These are phyloP conservation scores for Bemisia tabaci DNA, from an alignment of 1,140 invertebrate species.

Conservation along the genomic window DNA sequence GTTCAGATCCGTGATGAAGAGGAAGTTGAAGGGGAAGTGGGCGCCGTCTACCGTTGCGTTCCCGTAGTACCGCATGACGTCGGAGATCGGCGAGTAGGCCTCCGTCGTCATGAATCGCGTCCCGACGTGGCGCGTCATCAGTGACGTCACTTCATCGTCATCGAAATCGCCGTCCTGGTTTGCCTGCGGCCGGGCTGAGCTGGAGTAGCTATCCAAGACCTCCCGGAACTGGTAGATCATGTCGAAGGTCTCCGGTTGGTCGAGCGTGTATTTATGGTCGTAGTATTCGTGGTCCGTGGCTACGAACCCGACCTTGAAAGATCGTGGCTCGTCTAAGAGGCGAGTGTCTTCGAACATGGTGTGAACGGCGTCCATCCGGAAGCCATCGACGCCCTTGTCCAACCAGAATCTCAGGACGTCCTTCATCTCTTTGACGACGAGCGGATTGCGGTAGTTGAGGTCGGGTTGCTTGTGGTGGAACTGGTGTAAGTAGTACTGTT, in stretches of 20 bases:
- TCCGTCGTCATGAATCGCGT: constrained; percentile 34
- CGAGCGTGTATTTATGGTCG: constrained; percentile 44
- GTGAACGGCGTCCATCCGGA: constrained; percentile 46
- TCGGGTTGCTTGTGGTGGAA: too few species aligned
- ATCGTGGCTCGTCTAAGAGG: constrained; percentile 27
- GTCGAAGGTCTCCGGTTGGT: constrained; percentile 42
- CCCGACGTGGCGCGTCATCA: too few species aligned
- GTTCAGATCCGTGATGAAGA: constrained; percentile 38
- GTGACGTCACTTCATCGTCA: too few species aligned
- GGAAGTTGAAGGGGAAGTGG: constrained; percentile 39
- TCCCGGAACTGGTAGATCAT: constrained; percentile 46
- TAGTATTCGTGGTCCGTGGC: constrained; percentile 38
- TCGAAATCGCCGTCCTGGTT: too few species aligned
- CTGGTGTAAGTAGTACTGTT: too few species aligned
- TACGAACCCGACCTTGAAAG: constrained; percentile 15
- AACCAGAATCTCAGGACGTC: constrained; percentile 46
- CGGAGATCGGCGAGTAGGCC: constrained; percentile 25
- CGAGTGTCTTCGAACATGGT: constrained; percentile 33
- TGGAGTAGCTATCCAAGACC: constrained; percentile 46
- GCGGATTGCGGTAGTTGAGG: too few species aligned
- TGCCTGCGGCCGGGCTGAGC: too few species aligned
- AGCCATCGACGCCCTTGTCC: constrained; percentile 50
- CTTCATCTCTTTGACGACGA: constrained; percentile 47
- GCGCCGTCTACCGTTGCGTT: constrained; percentile 25
- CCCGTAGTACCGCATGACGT: constrained; percentile 32